Evolutionary conservation across 1,140 invertebrate genomes (phyloP), one percentile per base, ranked within the genome.

Genomic region (Brevipalpus yothersi): DNA sequence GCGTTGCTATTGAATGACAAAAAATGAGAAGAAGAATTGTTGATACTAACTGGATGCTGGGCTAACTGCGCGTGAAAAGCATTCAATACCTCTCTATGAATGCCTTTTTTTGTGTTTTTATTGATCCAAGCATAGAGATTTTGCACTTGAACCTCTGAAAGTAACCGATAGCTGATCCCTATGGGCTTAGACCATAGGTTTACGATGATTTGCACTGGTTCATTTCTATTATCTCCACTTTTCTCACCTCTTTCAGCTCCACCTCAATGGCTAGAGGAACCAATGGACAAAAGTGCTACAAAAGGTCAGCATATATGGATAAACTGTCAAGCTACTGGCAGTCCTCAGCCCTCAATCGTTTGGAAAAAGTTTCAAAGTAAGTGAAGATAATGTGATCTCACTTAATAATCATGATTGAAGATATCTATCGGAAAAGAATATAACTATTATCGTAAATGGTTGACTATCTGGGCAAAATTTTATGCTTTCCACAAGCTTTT

Each of bases 211-310:
- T 17, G 21, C 21, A 17, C 21, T 54, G 15, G 12, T 54, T 13
- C 15, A 54, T 31, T 54, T 19, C 12, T 31, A 13, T 54, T 54
- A 17, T 23, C 21, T 13, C 1, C 31, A 31, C 31, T 31, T 31
- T 31, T 31, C 31, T 31, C 31, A 31, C 31, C 31, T 31, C 31
- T 51, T 51, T 17, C 61, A 74, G 74, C 74, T 51, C 72, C 72
- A 8, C 73, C 73, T 41, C 63, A 67, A 2, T 75, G 74, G 74
- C 61, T 71, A 0, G 66, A 69, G n/a, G 72, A 73, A 61, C 74
- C 74, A 3, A 62, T 67, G 7, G 72, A 75, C 60, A 66, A 67
- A 8, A 70, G 68, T 17, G 71, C 73, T 1, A 68, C 72, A 9
- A 65, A 72, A 15, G 67, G 70, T 13, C 62, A 67, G n/a, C 63